A percentile compares a stretch with the other conserved stretches of the same genome.
Conservation (phyloP, 2,113 vertebrate genomes). For the Muntiacus muntjak region DNA sequence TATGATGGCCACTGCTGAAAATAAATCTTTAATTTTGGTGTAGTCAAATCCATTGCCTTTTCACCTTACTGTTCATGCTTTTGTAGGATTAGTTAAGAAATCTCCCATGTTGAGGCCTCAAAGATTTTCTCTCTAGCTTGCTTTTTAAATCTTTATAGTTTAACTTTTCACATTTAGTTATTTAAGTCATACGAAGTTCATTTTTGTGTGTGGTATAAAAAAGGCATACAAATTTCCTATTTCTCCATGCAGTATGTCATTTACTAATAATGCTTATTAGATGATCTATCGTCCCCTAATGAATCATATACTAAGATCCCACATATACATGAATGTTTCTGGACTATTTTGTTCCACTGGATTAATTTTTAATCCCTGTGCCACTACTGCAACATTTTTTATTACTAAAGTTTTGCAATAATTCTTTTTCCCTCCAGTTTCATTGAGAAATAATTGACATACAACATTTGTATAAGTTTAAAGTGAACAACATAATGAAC, state of each 20-base stretch:
- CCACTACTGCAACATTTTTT: background rate
- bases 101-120: background rate
- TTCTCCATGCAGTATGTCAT: background rate
- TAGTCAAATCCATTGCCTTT: background rate
- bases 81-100: background rate
- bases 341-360: background rate
- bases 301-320: background rate
- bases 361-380: background rate
- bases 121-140: background rate
- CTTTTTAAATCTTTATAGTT: background rate
- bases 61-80: background rate
- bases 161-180: background rate
- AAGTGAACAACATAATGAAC: background rate
- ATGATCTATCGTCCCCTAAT: background rate
- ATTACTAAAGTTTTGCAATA: background rate
- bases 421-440: background rate
- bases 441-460: background rate
- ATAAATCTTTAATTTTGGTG: background rate
- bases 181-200: background rate
- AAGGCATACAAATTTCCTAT: background rate
- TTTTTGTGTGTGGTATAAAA: background rate
- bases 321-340: background rate
- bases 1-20: background rate
- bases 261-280: constrained; percentile 4
- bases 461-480: background rate